Evolutionary conservation across 2,113 vertebrate genomes (phyloP).

Genomic region (human): GRCh38 chr9:107510501-107511000

Average conservation of each 20-base stretch:
- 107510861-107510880: neutral
- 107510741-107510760: neutral
- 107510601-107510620: no score
- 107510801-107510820: neutral
- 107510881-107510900: neutral
- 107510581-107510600: no score
- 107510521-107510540: no score
- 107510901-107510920: neutral
- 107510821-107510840: neutral
- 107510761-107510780: neutral
- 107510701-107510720: neutral
- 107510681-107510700: neutral
- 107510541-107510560: no score
- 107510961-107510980: neutral
- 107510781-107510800: neutral
- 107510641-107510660: neutral
- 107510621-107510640: neutral
- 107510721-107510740: neutral
- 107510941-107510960: neutral
- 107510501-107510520: no score
- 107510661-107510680: neutral
- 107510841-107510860: neutral
- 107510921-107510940: neutral
- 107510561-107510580: no score
- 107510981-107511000: neutral